These are phyloP conservation scores for Dastarcus helophoroides DNA, from an alignment of 2,888 invertebrate species.

Conservation along the genomic window DNA sequence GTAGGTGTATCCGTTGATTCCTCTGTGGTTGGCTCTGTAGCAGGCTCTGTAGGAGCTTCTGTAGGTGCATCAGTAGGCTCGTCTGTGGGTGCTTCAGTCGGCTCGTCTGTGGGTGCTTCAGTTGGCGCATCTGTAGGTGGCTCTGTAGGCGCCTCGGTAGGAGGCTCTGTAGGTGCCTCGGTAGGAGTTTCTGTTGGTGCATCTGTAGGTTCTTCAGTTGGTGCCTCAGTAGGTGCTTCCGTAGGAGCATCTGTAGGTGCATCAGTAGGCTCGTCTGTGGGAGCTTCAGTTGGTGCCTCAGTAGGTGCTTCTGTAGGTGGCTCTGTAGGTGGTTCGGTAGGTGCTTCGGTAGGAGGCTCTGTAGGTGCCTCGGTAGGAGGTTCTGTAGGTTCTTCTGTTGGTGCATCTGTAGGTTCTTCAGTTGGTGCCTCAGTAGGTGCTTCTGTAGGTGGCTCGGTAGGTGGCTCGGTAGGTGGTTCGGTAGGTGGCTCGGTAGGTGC, in stretches of 20 bases:
- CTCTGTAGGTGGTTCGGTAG: background rate
- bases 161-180: background rate
- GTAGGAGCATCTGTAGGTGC: no score
- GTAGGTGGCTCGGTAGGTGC: no score
- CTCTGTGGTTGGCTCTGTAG: background rate
- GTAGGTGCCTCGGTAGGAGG: background rate
- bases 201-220: no score
- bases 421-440: background rate
- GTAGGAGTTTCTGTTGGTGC: background rate
- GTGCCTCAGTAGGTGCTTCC: no score
- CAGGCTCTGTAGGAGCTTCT: conserved; percentile 6
- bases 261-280: no score
- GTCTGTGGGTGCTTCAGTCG: no score
- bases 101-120: no score
- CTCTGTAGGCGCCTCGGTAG: background rate
- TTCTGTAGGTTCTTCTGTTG: background rate
- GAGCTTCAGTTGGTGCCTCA: background rate
- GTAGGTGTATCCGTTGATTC: conserved; percentile 1
- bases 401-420: no score
- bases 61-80: background rate
- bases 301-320: background rate
- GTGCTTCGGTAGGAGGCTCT: background rate
- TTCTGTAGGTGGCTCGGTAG: background rate
- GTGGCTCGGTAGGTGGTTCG: background rate
- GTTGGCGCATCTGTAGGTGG: background rate